phyloP scores from a whole-genome alignment of 1,140 invertebrate genomes.

The Nasonia giraulti region DNA sequence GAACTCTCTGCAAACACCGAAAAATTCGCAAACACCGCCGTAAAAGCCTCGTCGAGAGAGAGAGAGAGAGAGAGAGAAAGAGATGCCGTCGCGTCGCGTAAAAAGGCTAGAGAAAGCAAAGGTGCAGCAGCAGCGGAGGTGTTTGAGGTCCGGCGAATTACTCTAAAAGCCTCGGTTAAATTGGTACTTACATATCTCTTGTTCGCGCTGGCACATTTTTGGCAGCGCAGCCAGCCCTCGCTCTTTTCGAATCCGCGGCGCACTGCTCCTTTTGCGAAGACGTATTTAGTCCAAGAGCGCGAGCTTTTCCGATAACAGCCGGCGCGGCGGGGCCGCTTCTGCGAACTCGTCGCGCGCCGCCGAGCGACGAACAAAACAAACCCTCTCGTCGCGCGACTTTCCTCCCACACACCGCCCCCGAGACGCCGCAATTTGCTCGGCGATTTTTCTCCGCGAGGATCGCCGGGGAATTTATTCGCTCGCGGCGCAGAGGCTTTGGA shows the following conservation, averaged over 20 bases:
- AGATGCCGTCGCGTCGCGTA: background rate
- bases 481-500: background rate
- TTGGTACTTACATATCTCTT: constrained; percentile 72
- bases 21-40: background rate
- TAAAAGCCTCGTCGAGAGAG: constrained; percentile 20
- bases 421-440: too few relatives aligned
- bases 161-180: constrained; percentile 68
- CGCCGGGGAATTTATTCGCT: too few relatives aligned
- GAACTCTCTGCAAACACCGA: constrained; percentile 33
- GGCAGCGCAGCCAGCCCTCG: constrained; percentile 63
- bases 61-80: background rate
- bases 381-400: constrained; percentile 31
- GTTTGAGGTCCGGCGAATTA: constrained; percentile 64
- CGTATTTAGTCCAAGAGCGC: constrained; percentile 66
- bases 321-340: constrained; percentile 5
- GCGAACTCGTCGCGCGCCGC: constrained; percentile 47
- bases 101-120: background rate
- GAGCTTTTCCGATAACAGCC: constrained; percentile 58
- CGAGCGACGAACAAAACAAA: constrained; percentile 51
- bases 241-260: constrained; percentile 42
- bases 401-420: too few relatives aligned
- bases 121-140: constrained; percentile 37
- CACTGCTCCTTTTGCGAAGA: constrained; percentile 57
- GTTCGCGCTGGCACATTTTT: constrained; percentile 71
- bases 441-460: too few relatives aligned